phyloP scores from a whole-genome alignment of 2,888 invertebrate species.

The Netelia melanura region DNA sequence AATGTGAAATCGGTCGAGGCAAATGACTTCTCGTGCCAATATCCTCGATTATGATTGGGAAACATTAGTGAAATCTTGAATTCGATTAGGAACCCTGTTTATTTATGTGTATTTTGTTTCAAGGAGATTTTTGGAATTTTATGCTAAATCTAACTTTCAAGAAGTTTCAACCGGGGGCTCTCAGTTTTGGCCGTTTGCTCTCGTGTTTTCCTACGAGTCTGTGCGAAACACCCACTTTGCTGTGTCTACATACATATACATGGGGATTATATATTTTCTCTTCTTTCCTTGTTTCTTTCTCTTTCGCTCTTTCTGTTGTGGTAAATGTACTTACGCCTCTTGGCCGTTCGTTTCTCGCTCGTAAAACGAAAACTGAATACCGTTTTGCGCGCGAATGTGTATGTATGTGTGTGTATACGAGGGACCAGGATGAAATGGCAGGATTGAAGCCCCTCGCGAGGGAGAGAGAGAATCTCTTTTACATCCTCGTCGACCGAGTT shows the following conservation, averaged over 20 bases:
- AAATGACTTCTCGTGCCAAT: too few species aligned
- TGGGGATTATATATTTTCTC: conserved; percentile 3
- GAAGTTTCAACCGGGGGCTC: conserved; percentile 2
- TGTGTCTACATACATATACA: conserved; percentile 6
- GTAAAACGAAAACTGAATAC: conserved; percentile 81
- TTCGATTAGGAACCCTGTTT: not conserved
- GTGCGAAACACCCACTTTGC: conserved; percentile 28
- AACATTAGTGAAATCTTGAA: not conserved
- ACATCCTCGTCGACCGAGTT: conserved; percentile 48
- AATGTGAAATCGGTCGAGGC: not conserved
- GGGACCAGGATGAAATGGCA: conserved; percentile 42
- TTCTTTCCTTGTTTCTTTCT: conserved; percentile 5
- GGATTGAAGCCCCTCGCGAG: conserved; percentile 49
- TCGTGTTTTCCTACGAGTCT: conserved; percentile 9
- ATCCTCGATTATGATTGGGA: too few species aligned
- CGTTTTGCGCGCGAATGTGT: conserved; percentile 64
- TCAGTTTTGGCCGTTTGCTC: conserved; percentile 9
- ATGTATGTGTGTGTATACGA: not conserved
- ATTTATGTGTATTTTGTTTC: not conserved
- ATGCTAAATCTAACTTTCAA: conserved; percentile 33
- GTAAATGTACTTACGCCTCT: conserved; percentile 75
- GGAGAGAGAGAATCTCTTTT: conserved; percentile 44
- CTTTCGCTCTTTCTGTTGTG: conserved; percentile 22
- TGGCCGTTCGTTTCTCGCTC: conserved; percentile 77
- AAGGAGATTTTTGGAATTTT: conserved; percentile 1